Evolutionary conservation across 2,113 vertebrate species (phyloP).

Genomic region (Mesembrinibis cayennensis): DNA sequence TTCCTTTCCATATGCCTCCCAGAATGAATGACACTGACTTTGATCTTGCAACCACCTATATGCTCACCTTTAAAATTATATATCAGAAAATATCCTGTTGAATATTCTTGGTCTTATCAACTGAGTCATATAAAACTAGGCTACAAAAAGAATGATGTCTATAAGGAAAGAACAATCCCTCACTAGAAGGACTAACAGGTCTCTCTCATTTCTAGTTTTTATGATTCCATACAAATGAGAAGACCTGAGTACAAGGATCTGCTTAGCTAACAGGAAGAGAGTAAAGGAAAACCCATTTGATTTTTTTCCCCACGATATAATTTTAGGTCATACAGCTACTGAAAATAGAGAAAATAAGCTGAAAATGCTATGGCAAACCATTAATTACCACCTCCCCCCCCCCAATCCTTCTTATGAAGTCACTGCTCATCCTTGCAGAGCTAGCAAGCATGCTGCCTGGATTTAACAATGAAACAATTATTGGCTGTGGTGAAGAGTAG

Average conservation of each 20-base stretch:
- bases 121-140: background rate
- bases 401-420: constrained; percentile 18
- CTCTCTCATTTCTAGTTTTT: background rate
- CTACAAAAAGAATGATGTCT: background rate
- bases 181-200: background rate
- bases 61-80: background rate
- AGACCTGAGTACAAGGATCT: background rate
- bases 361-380: constrained; percentile 38
- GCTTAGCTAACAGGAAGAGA: background rate
- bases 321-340: constrained; percentile 50
- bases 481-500: background rate
- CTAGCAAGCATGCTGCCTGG: background rate
- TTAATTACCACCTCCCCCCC: background rate
- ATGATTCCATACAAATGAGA: constrained; percentile 32
- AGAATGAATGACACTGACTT: background rate
- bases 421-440: background rate
- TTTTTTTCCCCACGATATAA: background rate
- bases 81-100: background rate
- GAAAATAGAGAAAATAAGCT: constrained; percentile 64
- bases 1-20: no score
- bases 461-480: background rate
- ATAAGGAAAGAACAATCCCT: background rate
- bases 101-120: background rate
- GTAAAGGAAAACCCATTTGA: constrained; percentile 10
- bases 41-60: background rate